Conservation (phyloP, 2,113 vertebrate genomes). For the Calyptommatus sinebrachiatus region DNA sequence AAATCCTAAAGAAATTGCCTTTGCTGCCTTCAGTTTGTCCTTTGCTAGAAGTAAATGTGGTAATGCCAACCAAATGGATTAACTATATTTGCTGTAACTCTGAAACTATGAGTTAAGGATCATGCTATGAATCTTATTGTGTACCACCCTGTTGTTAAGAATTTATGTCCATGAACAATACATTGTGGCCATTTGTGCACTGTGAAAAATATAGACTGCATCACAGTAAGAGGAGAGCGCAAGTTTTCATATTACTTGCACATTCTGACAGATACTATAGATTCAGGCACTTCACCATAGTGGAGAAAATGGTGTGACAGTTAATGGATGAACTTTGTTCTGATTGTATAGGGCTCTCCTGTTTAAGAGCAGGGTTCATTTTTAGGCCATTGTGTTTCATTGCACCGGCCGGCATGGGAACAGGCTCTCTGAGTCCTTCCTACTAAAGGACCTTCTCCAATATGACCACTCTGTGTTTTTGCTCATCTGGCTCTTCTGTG, state of each 20-base stretch:
- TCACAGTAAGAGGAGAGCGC: not conserved
- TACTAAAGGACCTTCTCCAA: no score
- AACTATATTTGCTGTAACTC: not conserved
- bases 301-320: no score
- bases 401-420: no score
- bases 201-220: not conserved
- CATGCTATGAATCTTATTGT: not conserved
- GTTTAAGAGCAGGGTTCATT: no score
- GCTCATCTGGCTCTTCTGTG: no score
- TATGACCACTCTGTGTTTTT: no score
- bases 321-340: no score
- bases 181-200: not conserved
- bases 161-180: not conserved
- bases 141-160: not conserved
- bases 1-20: not conserved
- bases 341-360: no score
- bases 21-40: not conserved
- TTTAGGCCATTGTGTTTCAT: no score
- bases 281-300: not conserved
- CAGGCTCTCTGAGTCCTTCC: no score
- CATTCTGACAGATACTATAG: not conserved
- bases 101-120: not conserved
- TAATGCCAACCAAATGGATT: not conserved
- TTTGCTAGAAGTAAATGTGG: not conserved
- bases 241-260: not conserved